phyloP scores from a whole-genome alignment of 2,113 vertebrate species.

The Eptesicus fuscus region DNA sequence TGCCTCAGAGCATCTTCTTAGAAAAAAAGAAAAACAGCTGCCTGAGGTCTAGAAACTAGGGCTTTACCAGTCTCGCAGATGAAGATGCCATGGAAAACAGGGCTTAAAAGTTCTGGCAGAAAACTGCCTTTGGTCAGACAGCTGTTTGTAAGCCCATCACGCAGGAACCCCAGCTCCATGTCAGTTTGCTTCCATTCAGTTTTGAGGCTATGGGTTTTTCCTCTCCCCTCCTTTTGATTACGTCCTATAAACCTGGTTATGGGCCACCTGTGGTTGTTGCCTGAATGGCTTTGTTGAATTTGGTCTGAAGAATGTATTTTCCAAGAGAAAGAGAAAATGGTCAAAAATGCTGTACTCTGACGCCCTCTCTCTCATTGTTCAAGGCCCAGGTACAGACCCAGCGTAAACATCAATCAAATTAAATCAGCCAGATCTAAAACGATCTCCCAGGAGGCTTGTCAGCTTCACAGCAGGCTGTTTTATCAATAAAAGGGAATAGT shows the following conservation, averaged over 20 bases:
- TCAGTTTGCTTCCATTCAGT: background rate
- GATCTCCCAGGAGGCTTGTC: slow-evolving; percentile 30
- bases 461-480: slow-evolving; percentile 10
- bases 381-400: slow-evolving; percentile 36
- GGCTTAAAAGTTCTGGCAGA: background rate
- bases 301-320: slow-evolving; percentile 52
- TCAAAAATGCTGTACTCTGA: background rate
- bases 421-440: slow-evolving; percentile 53
- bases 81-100: background rate
- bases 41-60: slow-evolving; percentile 53
- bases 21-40: background rate
- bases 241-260: background rate
- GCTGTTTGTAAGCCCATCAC: background rate
- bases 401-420: slow-evolving; percentile 16
- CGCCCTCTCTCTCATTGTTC: background rate
- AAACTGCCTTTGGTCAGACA: background rate
- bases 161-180: background rate
- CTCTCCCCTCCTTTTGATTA: background rate
- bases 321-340: slow-evolving; percentile 41
- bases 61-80: background rate
- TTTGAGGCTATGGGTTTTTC: background rate
- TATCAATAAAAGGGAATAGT: slow-evolving; percentile 33
- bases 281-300: slow-evolving; percentile 53
- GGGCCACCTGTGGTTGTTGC: background rate
- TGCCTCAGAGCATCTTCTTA: slow-evolving; percentile 47